Evolutionary conservation across 2,797 vertebrate genomes (phyloP).

Genomic region (Cynopterus sphinx): DNA sequence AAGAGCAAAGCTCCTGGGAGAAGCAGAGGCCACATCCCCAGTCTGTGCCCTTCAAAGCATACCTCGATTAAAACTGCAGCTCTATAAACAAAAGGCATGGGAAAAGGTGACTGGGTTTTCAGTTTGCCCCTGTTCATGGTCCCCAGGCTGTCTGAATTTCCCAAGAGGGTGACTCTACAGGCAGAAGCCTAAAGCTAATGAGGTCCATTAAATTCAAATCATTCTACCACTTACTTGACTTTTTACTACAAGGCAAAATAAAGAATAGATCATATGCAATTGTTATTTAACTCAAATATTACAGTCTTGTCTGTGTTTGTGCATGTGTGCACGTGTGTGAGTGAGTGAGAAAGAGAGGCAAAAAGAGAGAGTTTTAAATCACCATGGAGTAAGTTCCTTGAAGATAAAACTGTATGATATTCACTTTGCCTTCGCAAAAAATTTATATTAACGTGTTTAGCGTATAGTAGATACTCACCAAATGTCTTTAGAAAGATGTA

Average conservation of each 20-base stretch:
- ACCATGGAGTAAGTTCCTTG: not conserved
- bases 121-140: not conserved
- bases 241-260: not conserved
- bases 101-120: not conserved
- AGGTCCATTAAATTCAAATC: not conserved
- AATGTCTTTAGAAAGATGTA: not conserved
- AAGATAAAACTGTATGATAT: not conserved
- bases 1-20: not conserved
- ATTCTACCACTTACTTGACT: not conserved
- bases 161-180: not conserved
- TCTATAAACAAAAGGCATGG: not conserved
- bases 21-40: not conserved
- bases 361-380: not conserved
- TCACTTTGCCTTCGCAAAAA: not conserved
- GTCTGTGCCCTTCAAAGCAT: not conserved
- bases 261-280: not conserved
- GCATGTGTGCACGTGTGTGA: fast-evolving
- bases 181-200: not conserved
- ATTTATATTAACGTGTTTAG: not conserved
- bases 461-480: not conserved
- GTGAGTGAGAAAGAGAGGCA: not conserved
- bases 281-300: not conserved
- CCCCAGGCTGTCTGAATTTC: not conserved
- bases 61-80: not conserved
- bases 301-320: not conserved